Percentiles rank a stretch among this genome's conserved stretches.
phyloP scores from a whole-genome alignment of 2,113 vertebrate species.

The Mola mola region DNA sequence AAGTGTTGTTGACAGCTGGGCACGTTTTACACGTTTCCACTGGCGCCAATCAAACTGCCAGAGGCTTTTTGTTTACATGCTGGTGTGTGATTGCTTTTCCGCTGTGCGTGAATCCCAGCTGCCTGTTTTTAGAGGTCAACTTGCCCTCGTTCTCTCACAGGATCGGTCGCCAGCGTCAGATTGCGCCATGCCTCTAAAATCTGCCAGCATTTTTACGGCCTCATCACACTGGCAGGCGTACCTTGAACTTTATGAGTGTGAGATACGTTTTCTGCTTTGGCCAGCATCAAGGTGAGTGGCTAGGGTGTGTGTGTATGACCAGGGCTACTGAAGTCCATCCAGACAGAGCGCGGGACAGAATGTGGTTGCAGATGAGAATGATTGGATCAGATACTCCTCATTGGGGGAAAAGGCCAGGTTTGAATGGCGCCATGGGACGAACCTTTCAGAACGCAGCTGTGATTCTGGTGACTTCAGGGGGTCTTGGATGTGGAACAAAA shows the following conservation, averaged over 20 bases:
- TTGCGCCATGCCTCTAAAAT: conserved; percentile 9
- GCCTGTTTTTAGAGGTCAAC: conserved; percentile 50
- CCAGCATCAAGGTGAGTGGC: conserved; percentile 41
- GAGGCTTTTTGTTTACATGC: conserved; percentile 4
- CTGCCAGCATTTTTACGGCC: conserved; percentile 43
- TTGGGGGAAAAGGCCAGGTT: not conserved
- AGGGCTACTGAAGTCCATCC: conserved; percentile 14
- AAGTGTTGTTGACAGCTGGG: not conserved
- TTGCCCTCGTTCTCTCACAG: not conserved
- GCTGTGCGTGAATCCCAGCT: conserved; percentile 1
- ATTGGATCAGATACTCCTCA: conserved; percentile 34
- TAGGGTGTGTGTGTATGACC: conserved; percentile 21
- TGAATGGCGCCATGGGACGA: not conserved
- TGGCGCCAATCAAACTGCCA: conserved; percentile 36
- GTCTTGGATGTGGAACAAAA: conserved; percentile 22
- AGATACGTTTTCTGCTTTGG: conserved; percentile 21
- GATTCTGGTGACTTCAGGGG: conserved; percentile 10
- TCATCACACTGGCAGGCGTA: conserved; percentile 36
- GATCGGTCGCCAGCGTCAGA: not conserved
- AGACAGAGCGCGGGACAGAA: conserved; percentile 1
- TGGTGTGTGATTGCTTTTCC: not conserved
- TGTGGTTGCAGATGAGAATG: conserved; percentile 36
- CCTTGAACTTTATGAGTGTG: conserved; percentile 45
- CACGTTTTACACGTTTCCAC: conserved; percentile 12
- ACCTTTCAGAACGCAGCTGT: not conserved